Conservation (phyloP, 2,888 invertebrate species). For the Agrilus biguttatus region DNA sequence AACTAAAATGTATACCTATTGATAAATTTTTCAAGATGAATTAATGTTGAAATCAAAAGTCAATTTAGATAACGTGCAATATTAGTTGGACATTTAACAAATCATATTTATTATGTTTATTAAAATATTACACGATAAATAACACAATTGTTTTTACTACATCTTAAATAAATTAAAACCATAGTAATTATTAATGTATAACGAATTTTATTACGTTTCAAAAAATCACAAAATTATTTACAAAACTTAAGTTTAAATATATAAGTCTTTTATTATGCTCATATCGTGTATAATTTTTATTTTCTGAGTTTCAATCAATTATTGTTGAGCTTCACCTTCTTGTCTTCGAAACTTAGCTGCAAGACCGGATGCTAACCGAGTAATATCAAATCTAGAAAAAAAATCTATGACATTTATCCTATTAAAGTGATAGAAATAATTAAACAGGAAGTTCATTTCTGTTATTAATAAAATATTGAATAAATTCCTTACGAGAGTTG, state of each 20-base stretch:
- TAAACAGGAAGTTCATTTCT: constrained; percentile 10
- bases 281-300: neutral
- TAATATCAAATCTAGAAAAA: constrained; percentile 22
- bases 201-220: neutral
- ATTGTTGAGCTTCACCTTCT: neutral
- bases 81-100: no score
- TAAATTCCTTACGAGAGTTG: constrained; percentile 10
- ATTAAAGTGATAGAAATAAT: constrained; percentile 4
- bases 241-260: neutral
- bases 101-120: no score
- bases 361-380: constrained; percentile 22
- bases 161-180: no score
- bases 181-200: no score
- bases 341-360: constrained; percentile 18
- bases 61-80: no score
- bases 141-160: no score
- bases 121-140: no score
- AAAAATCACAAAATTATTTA: neutral
- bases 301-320: neutral
- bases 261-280: no score
- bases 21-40: no score
- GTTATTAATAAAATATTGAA: neutral
- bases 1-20: no score
- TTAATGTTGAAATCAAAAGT: no score
- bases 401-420: constrained; percentile 1